Percentiles rank a stretch among this genome's conserved stretches.
These are phyloP conservation scores for Bradypodion pumilum DNA, from an alignment of 2,797 vertebrate genomes.

Conservation along the genomic window DNA sequence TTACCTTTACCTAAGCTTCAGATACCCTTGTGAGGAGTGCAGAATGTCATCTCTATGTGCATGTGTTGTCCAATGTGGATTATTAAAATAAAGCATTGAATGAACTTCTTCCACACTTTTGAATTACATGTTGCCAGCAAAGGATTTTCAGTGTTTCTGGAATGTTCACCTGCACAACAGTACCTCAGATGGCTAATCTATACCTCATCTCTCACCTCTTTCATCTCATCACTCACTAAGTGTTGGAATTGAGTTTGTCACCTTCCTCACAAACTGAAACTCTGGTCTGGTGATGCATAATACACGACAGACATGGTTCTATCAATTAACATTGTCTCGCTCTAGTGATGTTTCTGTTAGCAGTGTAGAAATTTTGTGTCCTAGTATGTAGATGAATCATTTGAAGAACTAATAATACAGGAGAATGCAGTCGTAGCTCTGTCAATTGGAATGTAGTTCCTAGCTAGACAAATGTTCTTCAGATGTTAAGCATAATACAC, in stretches of 20 bases:
- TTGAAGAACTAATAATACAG: conserved; percentile 35
- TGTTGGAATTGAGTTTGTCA: not conserved
- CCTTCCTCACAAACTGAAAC: not conserved
- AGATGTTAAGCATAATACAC: not conserved
- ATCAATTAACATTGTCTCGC: not conserved
- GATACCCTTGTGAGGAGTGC: not conserved
- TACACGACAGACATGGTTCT: not conserved
- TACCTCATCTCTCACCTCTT: not conserved
- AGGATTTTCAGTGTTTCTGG: not conserved
- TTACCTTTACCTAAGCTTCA: too few relatives aligned
- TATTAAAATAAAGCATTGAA: not conserved
- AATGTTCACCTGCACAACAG: not conserved
- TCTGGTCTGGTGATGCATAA: not conserved
- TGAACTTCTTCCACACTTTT: not conserved
- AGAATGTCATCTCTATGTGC: not conserved
- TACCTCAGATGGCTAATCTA: not conserved
- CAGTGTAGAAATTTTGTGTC: not conserved
- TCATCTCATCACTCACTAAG: not conserved
- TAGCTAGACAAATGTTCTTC: conserved; percentile 39
- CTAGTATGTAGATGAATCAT: not conserved
- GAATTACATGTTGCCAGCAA: not conserved
- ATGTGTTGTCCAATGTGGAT: not conserved
- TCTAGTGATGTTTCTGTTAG: not conserved
- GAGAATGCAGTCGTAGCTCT: conserved; percentile 12
- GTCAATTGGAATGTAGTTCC: conserved; percentile 52